Conservation (phyloP, 2,888 invertebrate species). For the Pheosia tremula region DNA sequence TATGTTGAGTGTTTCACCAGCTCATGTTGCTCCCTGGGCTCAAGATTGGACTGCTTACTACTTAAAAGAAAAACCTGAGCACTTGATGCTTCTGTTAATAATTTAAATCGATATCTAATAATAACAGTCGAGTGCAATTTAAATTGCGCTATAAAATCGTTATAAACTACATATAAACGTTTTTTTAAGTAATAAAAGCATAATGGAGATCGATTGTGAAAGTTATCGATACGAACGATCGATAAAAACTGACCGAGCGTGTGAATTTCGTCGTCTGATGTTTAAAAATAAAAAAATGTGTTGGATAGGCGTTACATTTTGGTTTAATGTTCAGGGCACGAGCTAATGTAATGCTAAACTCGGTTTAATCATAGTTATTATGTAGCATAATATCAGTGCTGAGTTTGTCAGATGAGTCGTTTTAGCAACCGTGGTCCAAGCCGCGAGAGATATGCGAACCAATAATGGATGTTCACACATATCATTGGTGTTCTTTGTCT, state of each 20-base stretch:
- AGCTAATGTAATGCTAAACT: slow-evolving; percentile 67
- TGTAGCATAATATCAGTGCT: slow-evolving; percentile 57
- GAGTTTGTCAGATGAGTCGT: slow-evolving; percentile 9
- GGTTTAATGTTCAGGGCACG: slow-evolving; percentile 49
- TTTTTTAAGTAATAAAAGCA: slow-evolving; percentile 28
- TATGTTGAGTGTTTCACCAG: no score
- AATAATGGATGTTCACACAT: no score
- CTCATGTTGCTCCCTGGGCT: no score
- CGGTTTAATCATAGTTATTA: slow-evolving; percentile 70
- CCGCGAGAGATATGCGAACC: no score
- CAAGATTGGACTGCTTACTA: no score
- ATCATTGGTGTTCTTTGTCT: no score
- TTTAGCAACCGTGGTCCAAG: no score
- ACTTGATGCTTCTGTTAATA: not conserved
- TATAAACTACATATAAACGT: slow-evolving; percentile 9
- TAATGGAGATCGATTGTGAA: slow-evolving; percentile 51
- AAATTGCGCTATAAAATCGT: slow-evolving; percentile 36
- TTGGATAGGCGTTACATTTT: slow-evolving; percentile 45
- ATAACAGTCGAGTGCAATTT: slow-evolving; percentile 36
- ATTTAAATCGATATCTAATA: slow-evolving; percentile 1
- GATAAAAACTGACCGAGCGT: slow-evolving; percentile 48
- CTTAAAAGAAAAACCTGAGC: no score
- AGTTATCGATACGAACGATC: slow-evolving; percentile 47
- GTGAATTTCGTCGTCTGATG: slow-evolving; percentile 48
- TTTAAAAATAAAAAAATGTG: slow-evolving; percentile 46